A percentile compares a stretch with the other conserved stretches of the same genome.
These are phyloP conservation scores for Pseudochirops corinnae DNA, from an alignment of 2,797 vertebrate genomes.

Conservation along the genomic window DNA sequence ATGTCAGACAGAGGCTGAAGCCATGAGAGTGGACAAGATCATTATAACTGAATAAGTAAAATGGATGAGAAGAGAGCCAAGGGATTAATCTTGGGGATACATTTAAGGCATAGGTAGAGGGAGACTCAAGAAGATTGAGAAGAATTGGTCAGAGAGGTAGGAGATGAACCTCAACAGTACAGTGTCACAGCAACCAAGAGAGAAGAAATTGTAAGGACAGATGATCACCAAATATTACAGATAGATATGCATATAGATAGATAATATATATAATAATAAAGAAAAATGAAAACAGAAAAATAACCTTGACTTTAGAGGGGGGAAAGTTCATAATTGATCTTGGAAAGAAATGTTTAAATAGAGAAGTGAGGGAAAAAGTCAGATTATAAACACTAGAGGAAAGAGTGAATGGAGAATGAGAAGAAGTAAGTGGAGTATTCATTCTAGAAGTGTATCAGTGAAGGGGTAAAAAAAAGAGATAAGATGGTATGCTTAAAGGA, in stretches of 20 bases:
- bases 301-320: background rate
- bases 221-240: background rate
- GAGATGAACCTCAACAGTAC: background rate
- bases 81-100: background rate
- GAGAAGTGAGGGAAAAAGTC: background rate
- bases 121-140: background rate
- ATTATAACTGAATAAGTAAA: background rate
- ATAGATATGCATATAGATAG: background rate
- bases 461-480: background rate
- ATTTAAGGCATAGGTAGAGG: background rate
- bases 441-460: background rate
- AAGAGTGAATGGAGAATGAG: background rate
- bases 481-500: background rate
- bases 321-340: background rate
- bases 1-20: background rate
- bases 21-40: background rate
- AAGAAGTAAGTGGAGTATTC: background rate
- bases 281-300: background rate
- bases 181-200: background rate
- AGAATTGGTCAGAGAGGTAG: background rate
- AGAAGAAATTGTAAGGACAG: background rate
- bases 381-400: background rate
- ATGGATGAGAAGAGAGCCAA: background rate
- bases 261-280: background rate
- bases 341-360: background rate